Base-by-base conservation (phyloP, 2,797 vertebrate species). In the Distichodus sexfasciatus region DNA sequence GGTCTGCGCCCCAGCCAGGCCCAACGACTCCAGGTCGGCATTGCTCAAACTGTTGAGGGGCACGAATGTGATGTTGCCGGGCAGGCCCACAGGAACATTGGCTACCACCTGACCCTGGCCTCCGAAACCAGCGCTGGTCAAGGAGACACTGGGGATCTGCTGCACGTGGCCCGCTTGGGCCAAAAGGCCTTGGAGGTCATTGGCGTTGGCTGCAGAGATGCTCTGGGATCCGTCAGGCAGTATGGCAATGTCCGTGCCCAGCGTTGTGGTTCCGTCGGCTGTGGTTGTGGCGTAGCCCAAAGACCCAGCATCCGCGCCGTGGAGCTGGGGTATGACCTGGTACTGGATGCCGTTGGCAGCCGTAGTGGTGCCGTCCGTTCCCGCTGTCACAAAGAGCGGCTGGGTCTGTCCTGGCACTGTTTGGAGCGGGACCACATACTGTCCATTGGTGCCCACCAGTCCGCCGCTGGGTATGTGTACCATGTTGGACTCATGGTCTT, bases 311-410 rank as follows among this genome's bases (percentile, higher is more conserved):
- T 98, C 96, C 46, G 94, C 86, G 66, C 96, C 94, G 83, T 98
- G 96, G 85, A 99, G 94, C 87, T 99, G 96, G 55, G 96, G 97
- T 87, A 98, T 98, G 84, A 99, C 96, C 94, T 98, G 91, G 82
- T 99, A 99, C 69, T 99, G 97, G 85, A 98, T 92, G 29, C 95
- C 94, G 3, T 92, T 92, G 88, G 94, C 91, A 69, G n/a, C n/a
- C n/a, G n/a, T n/a, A n/a, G 92, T 87, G 60, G 88, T 90, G 77
- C 97, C 93, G 71, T 94, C 94, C 82, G 94, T 93, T 80, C 95
- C 93, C 50, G 94, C 93, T 73, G 96, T 95, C 83, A 98, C 96
- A 87, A 97, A 98, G 83, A 99, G 94, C 83, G 97, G 95, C 81
- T 99, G 96, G 88, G 90, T 98, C 87, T 94, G 92, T 17, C 77